Evolutionary conservation across 92 coral and sea anemone species (phyloP).

Genomic region (Plumapathes pennacea): DNA sequence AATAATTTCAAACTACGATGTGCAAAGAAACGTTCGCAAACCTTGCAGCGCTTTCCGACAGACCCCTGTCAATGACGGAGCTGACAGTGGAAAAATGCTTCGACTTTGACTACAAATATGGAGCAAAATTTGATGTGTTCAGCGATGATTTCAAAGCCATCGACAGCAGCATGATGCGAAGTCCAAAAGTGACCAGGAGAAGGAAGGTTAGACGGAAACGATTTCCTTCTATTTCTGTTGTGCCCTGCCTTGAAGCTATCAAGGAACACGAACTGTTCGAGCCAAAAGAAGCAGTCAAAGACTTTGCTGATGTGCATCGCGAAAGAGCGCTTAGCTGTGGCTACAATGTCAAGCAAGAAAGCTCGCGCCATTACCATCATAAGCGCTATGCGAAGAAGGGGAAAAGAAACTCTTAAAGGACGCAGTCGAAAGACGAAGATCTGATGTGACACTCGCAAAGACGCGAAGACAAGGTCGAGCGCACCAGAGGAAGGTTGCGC

Average conservation of each 20-base stretch:
- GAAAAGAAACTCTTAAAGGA: constrained; percentile 31
- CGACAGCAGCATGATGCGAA: constrained; percentile 56
- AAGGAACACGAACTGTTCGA: constrained; percentile 75
- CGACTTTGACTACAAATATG: constrained; percentile 89
- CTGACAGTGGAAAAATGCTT: constrained; percentile 55
- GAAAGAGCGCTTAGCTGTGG: constrained; percentile 72
- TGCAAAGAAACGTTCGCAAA: constrained; percentile 25
- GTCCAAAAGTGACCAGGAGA: constrained; percentile 54
- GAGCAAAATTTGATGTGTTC: constrained; percentile 55
- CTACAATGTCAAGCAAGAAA: constrained; percentile 38
- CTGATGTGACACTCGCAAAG: no score
- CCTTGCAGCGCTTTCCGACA: constrained; percentile 46
- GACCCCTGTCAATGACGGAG: constrained; percentile 73
- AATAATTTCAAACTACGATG: no score
- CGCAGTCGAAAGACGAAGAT: no score
- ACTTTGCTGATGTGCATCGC: constrained; percentile 77
- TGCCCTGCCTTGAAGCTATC: constrained; percentile 87
- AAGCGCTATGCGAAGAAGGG: constrained; percentile 44
- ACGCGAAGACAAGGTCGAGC: no score
- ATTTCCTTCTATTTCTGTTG: constrained; percentile 56
- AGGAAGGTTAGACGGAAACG: constrained; percentile 53
- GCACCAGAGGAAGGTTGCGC: no score
- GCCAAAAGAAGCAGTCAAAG: constrained; percentile 56
- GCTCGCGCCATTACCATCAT: constrained; percentile 63
- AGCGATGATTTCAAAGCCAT: constrained; percentile 50